Evolutionary conservation across 2,113 vertebrate genomes (phyloP).

Genomic region (Leucoraja erinaceus): DNA sequence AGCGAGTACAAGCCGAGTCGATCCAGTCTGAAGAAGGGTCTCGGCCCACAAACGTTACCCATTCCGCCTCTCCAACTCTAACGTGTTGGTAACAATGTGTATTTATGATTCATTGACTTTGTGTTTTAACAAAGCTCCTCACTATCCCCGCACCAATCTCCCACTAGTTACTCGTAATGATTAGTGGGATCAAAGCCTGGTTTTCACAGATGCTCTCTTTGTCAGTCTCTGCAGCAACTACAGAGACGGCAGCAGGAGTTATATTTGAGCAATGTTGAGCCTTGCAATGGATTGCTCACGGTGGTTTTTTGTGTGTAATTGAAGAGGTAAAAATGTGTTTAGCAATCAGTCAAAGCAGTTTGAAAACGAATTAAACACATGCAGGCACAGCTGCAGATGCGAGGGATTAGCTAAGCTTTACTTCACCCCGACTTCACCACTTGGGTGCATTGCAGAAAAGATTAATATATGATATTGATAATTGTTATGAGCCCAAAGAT

Average conservation of each 20-base stretch:
- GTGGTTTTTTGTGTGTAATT: conserved; percentile 19
- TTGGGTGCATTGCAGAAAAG: background rate
- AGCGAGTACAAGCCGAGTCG: no score
- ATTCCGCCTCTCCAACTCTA: no score
- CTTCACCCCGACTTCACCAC: background rate
- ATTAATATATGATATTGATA: conserved; percentile 17
- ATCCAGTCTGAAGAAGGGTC: no score
- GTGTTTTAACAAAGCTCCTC: no score
- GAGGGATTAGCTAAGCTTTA: background rate
- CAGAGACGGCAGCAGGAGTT: background rate
- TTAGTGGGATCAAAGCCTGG: no score
- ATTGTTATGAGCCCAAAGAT: conserved; percentile 1
- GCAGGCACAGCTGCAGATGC: background rate
- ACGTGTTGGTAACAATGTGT: no score
- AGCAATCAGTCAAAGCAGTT: conserved; percentile 17
- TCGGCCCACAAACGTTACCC: no score
- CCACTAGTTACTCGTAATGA: no score
- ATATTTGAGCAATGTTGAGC: background rate
- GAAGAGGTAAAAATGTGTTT: conserved; percentile 1
- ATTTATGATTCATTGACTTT: no score
- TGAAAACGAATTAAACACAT: conserved; percentile 23
- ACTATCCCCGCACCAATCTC: no score
- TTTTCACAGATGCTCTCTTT: background rate
- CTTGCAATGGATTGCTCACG: background rate
- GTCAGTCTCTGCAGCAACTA: background rate